These are phyloP conservation scores for Hormiphora californensis DNA, from an alignment of 37 sponge, comb jelly and placozoan species.

Conservation along the genomic window DNA sequence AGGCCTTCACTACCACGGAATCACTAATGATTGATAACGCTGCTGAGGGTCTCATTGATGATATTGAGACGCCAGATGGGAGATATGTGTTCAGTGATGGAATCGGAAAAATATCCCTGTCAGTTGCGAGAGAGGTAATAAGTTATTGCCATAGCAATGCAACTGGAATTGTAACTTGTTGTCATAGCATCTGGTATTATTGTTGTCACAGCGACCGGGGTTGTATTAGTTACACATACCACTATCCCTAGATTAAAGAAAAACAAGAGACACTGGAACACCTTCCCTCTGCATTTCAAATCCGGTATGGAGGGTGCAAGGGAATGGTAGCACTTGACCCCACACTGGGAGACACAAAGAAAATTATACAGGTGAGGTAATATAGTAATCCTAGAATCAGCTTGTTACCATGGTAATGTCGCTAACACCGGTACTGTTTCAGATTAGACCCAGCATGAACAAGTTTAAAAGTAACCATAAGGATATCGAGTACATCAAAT, in stretches of 20 bases:
- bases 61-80: conserved; percentile 37
- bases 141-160: neutral
- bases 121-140: conserved; percentile 1
- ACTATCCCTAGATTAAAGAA: too few species aligned
- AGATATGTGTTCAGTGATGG: conserved; percentile 55
- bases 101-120: conserved; percentile 20
- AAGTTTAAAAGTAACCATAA: conserved; percentile 40
- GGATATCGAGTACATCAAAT: conserved; percentile 45
- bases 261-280: too few species aligned
- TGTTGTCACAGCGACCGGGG: too few species aligned
- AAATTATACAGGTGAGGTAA: conserved; percentile 6
- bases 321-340: conserved; percentile 56
- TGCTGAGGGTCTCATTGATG: neutral
- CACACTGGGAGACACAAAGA: neutral
- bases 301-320: conserved; percentile 57
- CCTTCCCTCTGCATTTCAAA: conserved; percentile 57
- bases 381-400: too few species aligned
- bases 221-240: too few species aligned
- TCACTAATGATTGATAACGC: neutral
- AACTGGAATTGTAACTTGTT: too few species aligned
- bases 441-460: conserved; percentile 57
- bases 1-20: conserved; percentile 51
- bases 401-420: too few species aligned
- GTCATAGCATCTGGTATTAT: too few species aligned
- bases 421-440: neutral